Conservation (phyloP, 2,888 invertebrate species). For the Camptogramma bilineatum region DNA sequence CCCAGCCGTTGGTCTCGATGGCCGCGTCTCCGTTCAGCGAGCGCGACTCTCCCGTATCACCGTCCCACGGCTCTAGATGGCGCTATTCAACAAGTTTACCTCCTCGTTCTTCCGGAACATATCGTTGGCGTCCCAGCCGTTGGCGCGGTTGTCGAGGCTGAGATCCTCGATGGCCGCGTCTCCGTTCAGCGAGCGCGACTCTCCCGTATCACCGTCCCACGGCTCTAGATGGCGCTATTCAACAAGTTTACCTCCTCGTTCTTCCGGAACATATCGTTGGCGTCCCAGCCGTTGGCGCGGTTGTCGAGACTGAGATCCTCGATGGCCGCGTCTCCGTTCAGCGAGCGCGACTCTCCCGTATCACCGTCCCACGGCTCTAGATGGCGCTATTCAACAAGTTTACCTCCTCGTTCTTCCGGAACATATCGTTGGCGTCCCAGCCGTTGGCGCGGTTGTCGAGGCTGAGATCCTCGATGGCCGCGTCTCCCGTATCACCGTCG, state of each 20-base stretch:
- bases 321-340: constrained; percentile 86
- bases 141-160: constrained; percentile 90
- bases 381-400: constrained; percentile 91
- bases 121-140: constrained; percentile 98
- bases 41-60: constrained; percentile 78
- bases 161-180: constrained; percentile 88
- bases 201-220: too few species aligned
- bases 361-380: constrained; percentile 96
- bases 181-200: constrained; percentile 84
- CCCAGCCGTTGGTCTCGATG: constrained; percentile 96
- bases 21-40: constrained; percentile 86
- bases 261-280: constrained; percentile 97
- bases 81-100: constrained; percentile 90
- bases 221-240: constrained; percentile 92
- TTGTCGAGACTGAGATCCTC: constrained; percentile 90
- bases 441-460: constrained; percentile 93
- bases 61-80: constrained; percentile 96
- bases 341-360: constrained; percentile 74
- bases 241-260: constrained; percentile 88
- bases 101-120: constrained; percentile 98
- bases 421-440: constrained; percentile 99
- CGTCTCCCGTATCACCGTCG: too few species aligned
- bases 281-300: constrained; percentile 97
- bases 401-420: constrained; percentile 94
- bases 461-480: constrained; percentile 88